These are phyloP conservation scores for Caenorhabditis sulstoni DNA, from an alignment of 2,888 invertebrate species.

Conservation along the genomic window DNA sequence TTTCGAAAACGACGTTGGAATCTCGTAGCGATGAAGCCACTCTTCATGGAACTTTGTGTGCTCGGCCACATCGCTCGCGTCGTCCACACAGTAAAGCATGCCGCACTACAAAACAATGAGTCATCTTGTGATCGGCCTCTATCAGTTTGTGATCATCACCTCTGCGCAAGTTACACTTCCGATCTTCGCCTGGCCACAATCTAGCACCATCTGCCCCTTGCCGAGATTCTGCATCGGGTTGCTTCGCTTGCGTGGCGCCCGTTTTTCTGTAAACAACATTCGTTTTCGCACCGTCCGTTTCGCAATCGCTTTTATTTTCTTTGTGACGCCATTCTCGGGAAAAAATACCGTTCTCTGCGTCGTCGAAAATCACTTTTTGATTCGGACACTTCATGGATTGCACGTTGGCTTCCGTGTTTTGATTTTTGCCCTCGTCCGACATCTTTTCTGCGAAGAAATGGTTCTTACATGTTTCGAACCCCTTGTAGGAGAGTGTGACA, in stretches of 20 bases:
- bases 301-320: constrained; percentile 4
- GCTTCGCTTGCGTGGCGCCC: not conserved
- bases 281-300: constrained; percentile 3
- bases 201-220: constrained; percentile 38
- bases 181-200: constrained; percentile 42
- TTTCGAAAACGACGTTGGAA: not conserved
- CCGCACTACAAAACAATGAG: constrained; percentile 35
- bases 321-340: not conserved
- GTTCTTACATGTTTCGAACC: too few species aligned
- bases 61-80: constrained; percentile 9
- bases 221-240: constrained; percentile 21
- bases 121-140: not conserved
- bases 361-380: constrained; percentile 17
- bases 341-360: not conserved
- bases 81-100: constrained; percentile 50
- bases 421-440: not conserved
- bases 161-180: constrained; percentile 36
- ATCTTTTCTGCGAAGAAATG: too few species aligned
- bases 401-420: constrained; percentile 29
- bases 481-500: too few species aligned
- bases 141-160: constrained; percentile 6
- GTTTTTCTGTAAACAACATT: constrained; percentile 6
- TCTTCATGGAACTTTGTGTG: constrained; percentile 35
- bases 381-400: constrained; percentile 45
- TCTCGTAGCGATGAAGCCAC: constrained; percentile 6